Percentiles rank a stretch among this genome's conserved stretches.
These are phyloP conservation scores for Anorthoa munda DNA, from an alignment of 2,888 invertebrate species.

Conservation along the genomic window DNA sequence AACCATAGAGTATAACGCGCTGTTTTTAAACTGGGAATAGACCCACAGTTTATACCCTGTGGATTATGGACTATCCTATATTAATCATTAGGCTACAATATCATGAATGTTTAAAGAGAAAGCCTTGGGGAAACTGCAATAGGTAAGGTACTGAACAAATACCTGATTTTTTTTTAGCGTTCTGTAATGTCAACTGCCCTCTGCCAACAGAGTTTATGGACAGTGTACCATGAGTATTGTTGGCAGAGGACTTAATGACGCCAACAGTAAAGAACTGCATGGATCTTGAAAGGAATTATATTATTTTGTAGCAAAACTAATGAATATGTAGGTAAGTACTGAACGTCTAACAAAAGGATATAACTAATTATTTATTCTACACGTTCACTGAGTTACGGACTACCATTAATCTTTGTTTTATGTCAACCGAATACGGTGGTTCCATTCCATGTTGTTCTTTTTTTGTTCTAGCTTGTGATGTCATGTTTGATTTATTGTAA, in stretches of 20 bases:
- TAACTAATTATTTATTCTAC: not conserved
- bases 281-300: not conserved
- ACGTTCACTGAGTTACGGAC: conserved; percentile 13
- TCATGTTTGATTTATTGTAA: conserved; percentile 10
- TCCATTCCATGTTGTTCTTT: not conserved
- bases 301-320: not conserved
- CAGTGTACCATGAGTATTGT: not conserved
- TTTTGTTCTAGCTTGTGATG: not conserved
- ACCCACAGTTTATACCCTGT: too few relatives aligned
- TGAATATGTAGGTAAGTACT: not conserved
- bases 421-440: not conserved
- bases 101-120: not conserved
- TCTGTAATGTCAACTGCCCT: too few relatives aligned
- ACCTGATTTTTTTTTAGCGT: too few relatives aligned
- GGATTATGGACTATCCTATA: not conserved
- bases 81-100: not conserved
- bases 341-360: not conserved
- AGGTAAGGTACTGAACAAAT: not conserved
- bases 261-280: not conserved
- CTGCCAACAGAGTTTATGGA: too few relatives aligned
- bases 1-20: not conserved
- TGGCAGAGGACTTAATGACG: not conserved
- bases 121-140: not conserved
- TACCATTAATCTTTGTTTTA: conserved; percentile 37
- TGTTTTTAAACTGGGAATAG: not conserved